A percentile compares a stretch with the other conserved stretches of the same genome.
Conservation (phyloP, 2,113 vertebrate species). For the Zootoca vivipara region DNA sequence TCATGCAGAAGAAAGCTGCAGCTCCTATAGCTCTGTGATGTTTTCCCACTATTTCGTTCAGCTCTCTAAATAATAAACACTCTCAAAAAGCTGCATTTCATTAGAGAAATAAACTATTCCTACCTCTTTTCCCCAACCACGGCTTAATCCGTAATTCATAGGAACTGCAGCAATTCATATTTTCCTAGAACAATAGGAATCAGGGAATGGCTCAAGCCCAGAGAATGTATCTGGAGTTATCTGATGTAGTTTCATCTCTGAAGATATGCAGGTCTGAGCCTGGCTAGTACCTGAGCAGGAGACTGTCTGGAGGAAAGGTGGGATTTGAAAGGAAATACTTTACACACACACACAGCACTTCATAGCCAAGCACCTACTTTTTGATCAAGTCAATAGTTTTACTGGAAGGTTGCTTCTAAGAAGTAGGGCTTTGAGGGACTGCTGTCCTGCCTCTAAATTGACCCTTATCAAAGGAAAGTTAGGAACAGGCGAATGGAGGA, state of each 20-base stretch:
- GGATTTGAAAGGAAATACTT: background rate
- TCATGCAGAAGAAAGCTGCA: background rate
- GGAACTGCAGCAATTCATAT: background rate
- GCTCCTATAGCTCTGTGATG: background rate
- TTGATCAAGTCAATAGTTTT: background rate
- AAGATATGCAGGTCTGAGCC: background rate
- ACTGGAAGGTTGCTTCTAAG: background rate
- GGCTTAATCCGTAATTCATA: background rate
- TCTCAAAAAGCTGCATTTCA: constrained; percentile 7
- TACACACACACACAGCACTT: background rate
- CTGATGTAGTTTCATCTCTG: constrained; percentile 3
- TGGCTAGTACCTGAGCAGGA: background rate
- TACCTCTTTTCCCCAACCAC: background rate
- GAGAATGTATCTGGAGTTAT: background rate
- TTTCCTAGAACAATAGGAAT: constrained; percentile 7
- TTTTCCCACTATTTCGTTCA: background rate
- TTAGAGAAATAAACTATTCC: background rate
- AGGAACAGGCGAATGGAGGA: background rate
- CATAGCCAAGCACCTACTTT: background rate
- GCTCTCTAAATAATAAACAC: background rate
- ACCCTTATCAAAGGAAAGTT: background rate
- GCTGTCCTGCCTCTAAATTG: background rate
- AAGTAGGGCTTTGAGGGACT: background rate
- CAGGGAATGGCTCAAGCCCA: background rate
- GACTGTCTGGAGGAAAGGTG: background rate